A percentile compares a stretch with the other conserved stretches of the same genome.
Evolutionary conservation across 1,140 invertebrate species (phyloP).

Genomic region (Ganaspis sp.): DNA sequence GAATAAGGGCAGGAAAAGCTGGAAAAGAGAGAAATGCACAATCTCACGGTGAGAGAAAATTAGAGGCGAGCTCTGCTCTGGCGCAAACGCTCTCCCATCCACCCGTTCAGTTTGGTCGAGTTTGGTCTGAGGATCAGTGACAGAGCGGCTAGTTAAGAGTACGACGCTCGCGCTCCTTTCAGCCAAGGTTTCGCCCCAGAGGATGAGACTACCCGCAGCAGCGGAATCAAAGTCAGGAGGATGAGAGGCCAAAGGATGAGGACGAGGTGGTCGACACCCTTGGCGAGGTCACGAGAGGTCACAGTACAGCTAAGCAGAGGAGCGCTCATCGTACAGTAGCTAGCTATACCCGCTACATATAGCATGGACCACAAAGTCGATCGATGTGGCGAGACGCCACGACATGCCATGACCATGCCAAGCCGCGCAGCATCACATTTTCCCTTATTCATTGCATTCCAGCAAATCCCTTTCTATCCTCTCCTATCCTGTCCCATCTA

Average conservation of each 20-base stretch:
- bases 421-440: conserved; percentile 61
- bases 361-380: conserved; percentile 51
- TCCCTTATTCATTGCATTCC: conserved; percentile 47
- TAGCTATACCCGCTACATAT: conserved; percentile 42
- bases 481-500: conserved; percentile 48
- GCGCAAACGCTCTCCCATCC: conserved; percentile 43
- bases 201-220: neutral
- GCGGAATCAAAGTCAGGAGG: conserved; percentile 36
- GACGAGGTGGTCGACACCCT: conserved; percentile 67
- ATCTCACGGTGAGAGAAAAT: neutral
- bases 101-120: conserved; percentile 61
- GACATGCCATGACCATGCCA: neutral
- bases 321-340: conserved; percentile 35
- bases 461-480: conserved; percentile 55
- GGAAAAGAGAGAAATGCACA: neutral
- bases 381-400: conserved; percentile 75
- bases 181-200: conserved; percentile 35
- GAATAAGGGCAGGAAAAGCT: neutral
- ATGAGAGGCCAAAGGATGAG: conserved; percentile 65
- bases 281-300: conserved; percentile 75
- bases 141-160: conserved; percentile 39
- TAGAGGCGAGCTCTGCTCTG: conserved; percentile 33
- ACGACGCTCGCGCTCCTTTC: conserved; percentile 39
- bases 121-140: conserved; percentile 47
- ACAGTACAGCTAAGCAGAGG: conserved; percentile 41